A percentile compares a stretch with the other conserved stretches of the same genome.
Conservation (phyloP, 1,140 invertebrate species). For the Chironomus tepperi region DNA sequence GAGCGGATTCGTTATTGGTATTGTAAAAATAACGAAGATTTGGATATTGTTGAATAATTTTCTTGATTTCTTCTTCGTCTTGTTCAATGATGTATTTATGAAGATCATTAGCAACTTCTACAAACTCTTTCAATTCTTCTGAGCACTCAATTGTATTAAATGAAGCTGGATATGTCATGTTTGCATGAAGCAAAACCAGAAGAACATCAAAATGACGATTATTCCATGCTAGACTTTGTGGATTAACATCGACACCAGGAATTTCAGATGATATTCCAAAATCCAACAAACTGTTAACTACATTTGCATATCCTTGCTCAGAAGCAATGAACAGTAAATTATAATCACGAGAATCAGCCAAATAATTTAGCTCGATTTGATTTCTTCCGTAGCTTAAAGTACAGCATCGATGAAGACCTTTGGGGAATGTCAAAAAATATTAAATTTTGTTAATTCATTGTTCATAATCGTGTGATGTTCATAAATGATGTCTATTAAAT, state of each 20-base stretch:
- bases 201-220: background rate
- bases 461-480: no score
- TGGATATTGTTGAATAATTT: background rate
- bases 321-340: background rate
- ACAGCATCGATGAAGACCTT: background rate
- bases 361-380: background rate
- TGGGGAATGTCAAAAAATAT: no score
- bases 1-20: background rate
- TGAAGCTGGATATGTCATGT: background rate
- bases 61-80: background rate
- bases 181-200: background rate
- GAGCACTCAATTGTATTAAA: background rate
- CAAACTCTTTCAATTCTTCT: background rate
- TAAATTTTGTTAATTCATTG: no score
- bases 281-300: background rate
- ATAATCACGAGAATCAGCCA: background rate
- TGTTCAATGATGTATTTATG: background rate
- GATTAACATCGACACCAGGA: background rate
- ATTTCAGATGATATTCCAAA: background rate
- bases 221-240: background rate
- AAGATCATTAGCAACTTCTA: background rate
- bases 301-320: background rate
- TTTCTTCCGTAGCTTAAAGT: background rate
- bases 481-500: no score
- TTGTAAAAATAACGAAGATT: background rate